Conservation (phyloP, 2,113 vertebrate species). For the Pomatostomus ruficeps region DNA sequence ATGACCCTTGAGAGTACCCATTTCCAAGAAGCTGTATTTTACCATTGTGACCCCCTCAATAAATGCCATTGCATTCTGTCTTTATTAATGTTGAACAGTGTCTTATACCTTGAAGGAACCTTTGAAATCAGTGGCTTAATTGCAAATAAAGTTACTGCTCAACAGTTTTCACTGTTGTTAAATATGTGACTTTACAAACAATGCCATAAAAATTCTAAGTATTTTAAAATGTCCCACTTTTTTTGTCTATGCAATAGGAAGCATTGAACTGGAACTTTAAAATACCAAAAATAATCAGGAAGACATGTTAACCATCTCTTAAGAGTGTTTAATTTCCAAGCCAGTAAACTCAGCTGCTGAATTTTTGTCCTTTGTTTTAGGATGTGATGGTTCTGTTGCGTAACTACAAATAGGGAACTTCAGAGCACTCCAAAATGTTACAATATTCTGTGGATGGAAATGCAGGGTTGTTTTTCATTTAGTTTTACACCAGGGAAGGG, state of each 20-base stretch:
- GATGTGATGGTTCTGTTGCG: constrained; percentile 14
- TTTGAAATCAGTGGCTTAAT: not conserved
- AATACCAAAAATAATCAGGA: constrained; percentile 6
- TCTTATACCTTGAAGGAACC: not conserved
- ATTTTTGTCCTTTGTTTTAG: constrained; percentile 27
- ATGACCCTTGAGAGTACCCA: not conserved
- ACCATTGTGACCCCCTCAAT: not conserved
- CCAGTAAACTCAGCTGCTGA: not conserved
- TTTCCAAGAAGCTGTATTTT: not conserved
- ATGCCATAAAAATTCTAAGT: not conserved
- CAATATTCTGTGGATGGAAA: not conserved
- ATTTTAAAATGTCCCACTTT: not conserved
- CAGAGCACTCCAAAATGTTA: not conserved
- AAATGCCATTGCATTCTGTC: not conserved
- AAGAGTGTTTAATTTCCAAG: not conserved
- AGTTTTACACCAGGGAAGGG: not conserved
- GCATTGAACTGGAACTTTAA: not conserved
- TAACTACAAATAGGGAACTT: constrained; percentile 27
- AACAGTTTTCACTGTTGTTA: not conserved
- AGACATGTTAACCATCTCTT: not conserved
- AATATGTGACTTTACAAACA: not conserved
- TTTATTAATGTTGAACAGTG: not conserved
- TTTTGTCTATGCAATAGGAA: not conserved
- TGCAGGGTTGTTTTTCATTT: not conserved
- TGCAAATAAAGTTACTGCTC: not conserved